phyloP scores from a whole-genome alignment of 2,797 vertebrate genomes.

The Eupleurogrammus muticus region DNA sequence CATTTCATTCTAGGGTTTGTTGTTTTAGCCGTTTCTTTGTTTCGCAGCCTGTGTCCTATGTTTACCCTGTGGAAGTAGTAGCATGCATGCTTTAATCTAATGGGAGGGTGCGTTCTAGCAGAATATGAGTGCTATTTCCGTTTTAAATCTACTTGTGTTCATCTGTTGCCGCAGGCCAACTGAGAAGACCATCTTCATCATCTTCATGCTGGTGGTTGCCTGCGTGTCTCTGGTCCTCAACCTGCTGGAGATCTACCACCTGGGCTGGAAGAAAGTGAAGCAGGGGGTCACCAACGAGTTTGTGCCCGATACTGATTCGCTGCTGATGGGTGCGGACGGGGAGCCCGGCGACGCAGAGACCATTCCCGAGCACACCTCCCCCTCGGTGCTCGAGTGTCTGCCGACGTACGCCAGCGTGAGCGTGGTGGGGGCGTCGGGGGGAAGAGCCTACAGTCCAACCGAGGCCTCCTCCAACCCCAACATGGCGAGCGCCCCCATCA shows the following conservation, averaged over 20 bases:
- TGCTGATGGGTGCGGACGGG: slow-evolving; percentile 39
- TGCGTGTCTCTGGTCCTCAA: slow-evolving; percentile 93
- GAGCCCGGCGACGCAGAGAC: slow-evolving; percentile 55
- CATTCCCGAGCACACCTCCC: slow-evolving; percentile 69
- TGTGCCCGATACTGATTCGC: slow-evolving; percentile 71
- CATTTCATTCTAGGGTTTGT: background rate
- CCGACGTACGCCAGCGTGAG: slow-evolving; percentile 77
- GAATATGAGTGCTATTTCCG: too few species aligned
- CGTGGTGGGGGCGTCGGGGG: slow-evolving; percentile 47
- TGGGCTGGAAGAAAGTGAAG: slow-evolving; percentile 95
- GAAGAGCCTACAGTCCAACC: slow-evolving; percentile 48
- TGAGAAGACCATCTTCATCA: slow-evolving; percentile 95
- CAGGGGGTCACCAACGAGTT: slow-evolving; percentile 87
- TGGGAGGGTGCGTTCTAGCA: too few species aligned
- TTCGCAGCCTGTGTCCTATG: too few species aligned
- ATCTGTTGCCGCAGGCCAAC: slow-evolving; percentile 84
- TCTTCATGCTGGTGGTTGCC: slow-evolving; percentile 95
- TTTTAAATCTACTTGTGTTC: background rate
- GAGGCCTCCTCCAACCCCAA: slow-evolving; percentile 46
- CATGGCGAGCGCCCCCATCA: slow-evolving; percentile 41
- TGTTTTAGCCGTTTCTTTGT: background rate
- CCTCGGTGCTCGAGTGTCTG: slow-evolving; percentile 70
- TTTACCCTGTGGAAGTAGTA: too few species aligned
- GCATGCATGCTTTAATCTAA: too few species aligned
- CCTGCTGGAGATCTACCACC: slow-evolving; percentile 95